Conservation (phyloP, 2,888 invertebrate species). For the Nyleta sp. region DNA sequence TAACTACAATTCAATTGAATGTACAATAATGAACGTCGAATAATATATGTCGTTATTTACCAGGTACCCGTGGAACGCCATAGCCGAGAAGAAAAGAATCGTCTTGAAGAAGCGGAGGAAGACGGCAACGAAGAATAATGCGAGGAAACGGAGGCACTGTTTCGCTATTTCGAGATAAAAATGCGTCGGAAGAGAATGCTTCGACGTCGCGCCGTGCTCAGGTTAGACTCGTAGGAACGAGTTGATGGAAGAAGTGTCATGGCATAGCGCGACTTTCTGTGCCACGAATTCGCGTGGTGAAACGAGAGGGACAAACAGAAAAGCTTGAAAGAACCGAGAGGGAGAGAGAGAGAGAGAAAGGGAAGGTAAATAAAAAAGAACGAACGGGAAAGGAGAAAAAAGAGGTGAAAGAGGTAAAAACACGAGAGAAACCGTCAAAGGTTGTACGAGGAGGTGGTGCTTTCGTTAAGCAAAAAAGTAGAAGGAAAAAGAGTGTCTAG, state of each 20-base stretch:
- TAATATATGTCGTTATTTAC: conserved; percentile 53
- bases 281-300: conserved; percentile 47
- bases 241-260: conserved; percentile 61
- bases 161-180: conserved; percentile 59
- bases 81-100: conserved; percentile 38
- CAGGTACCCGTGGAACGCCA: conserved; percentile 11
- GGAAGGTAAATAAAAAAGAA: conserved; percentile 36
- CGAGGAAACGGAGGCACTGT: conserved; percentile 48
- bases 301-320: conserved; percentile 50
- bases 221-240: conserved; percentile 54
- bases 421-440: conserved; percentile 56
- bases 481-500: conserved; percentile 52
- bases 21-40: conserved; percentile 51
- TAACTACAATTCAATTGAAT: conserved; percentile 49
- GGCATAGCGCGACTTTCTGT: conserved; percentile 48
- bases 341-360: conserved; percentile 9
- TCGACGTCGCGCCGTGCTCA: conserved; percentile 44
- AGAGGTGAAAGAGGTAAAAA: conserved; percentile 42
- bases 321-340: conserved; percentile 25
- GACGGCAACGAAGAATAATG: conserved; percentile 46
- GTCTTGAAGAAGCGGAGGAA: conserved; percentile 31
- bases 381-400: background rate
- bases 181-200: conserved; percentile 57
- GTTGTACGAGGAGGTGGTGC: conserved; percentile 48
- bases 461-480: conserved; percentile 64